A percentile compares a stretch with the other conserved stretches of the same genome.
phyloP scores from a whole-genome alignment of 2,113 vertebrate genomes.

The Toxostoma redivivum region DNA sequence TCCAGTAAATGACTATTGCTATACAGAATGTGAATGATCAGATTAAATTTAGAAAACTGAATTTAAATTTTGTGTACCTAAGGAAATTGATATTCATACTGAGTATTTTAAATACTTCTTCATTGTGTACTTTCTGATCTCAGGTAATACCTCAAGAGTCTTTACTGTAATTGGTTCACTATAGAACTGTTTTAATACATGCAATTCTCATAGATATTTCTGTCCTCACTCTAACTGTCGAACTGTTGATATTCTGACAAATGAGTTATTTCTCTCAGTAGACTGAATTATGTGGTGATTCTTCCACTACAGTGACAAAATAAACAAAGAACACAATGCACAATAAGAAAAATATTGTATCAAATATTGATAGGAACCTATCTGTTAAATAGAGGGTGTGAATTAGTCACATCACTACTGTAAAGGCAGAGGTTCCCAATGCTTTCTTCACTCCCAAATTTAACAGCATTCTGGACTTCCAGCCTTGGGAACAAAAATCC shows the following conservation, averaged over 20 bases:
- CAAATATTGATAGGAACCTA: not conserved
- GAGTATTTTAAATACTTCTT: constrained; percentile 20
- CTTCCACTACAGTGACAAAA: not conserved
- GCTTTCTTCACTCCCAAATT: accelerated
- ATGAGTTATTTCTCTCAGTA: not conserved
- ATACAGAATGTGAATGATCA: not conserved
- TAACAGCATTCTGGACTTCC: not conserved
- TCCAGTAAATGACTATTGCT: not conserved
- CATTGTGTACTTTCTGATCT: not conserved
- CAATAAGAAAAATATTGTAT: not conserved
- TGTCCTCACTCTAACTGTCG: not conserved
- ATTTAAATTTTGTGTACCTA: not conserved
- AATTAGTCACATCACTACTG: not conserved
- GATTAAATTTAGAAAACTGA: not conserved
- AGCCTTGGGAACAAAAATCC: not conserved
- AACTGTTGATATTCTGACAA: not conserved
- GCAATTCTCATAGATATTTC: not conserved
- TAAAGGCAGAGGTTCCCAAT: not conserved
- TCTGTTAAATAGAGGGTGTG: not conserved
- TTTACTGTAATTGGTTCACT: not conserved
- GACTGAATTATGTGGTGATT: not conserved
- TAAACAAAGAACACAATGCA: not conserved
- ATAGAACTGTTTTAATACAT: not conserved
- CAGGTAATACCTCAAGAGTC: not conserved
- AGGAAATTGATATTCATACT: not conserved